Evolutionary conservation across 2,113 vertebrate species (phyloP).

Genomic region (Calyptomena viridis): DNA sequence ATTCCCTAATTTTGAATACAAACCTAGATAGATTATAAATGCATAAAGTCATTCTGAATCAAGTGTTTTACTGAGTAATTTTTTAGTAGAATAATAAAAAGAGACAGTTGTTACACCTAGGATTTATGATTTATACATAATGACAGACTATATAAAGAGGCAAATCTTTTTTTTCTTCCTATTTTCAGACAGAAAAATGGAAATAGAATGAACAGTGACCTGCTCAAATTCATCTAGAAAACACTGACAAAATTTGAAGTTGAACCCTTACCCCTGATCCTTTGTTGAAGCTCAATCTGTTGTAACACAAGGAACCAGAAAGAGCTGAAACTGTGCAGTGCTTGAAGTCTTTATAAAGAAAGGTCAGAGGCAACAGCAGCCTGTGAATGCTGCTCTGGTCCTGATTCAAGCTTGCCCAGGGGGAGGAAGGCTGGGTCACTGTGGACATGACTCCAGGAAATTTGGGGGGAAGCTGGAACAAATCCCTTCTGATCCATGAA

Average conservation of each 20-base stretch:
- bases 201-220: not conserved
- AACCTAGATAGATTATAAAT: not conserved
- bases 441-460: not conserved
- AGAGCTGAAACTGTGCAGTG: not conserved
- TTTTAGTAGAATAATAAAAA: not conserved
- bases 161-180: not conserved
- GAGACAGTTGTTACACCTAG: not conserved
- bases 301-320: not conserved
- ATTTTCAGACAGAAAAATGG: not conserved
- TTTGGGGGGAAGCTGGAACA: not conserved
- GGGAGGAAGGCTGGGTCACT: not conserved
- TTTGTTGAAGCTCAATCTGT: not conserved
- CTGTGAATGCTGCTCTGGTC: not conserved
- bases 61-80: not conserved
- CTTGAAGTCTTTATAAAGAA: conserved; percentile 13
- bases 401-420: not conserved
- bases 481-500: not conserved
- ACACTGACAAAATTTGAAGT: not conserved
- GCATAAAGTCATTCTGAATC: not conserved
- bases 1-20: not conserved
- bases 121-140: not conserved
- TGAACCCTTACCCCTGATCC: not conserved
- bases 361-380: not conserved
- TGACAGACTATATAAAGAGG: not conserved
- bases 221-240: not conserved